A percentile compares a stretch with the other conserved stretches of the same genome.
These are phyloP conservation scores for Allolobophora icterica DNA, from an alignment of 2,888 invertebrate genomes.

Conservation along the genomic window DNA sequence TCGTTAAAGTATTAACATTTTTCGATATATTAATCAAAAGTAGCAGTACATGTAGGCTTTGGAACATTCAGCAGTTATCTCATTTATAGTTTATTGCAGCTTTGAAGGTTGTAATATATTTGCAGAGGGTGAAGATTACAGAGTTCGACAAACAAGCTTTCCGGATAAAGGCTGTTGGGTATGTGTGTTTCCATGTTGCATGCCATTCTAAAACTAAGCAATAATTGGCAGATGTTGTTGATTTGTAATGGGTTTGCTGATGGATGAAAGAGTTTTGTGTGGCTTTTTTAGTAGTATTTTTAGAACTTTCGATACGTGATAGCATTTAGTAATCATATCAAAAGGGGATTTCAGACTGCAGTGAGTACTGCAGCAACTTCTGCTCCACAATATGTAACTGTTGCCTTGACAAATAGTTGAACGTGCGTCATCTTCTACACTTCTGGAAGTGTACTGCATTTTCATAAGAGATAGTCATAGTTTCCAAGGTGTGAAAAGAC, in stretches of 20 bases:
- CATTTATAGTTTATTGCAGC: neutral
- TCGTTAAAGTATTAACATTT: too few relatives aligned
- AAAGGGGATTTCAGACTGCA: neutral
- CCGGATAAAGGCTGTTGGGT: conserved; percentile 75
- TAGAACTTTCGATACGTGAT: neutral
- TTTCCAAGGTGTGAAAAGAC: neutral
- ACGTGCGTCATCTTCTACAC: neutral
- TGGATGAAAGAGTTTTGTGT: neutral
- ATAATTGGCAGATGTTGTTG: neutral
- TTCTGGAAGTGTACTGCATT: neutral
- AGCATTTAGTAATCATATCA: neutral
- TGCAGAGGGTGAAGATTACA: conserved; percentile 83
- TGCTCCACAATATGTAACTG: too few relatives aligned
- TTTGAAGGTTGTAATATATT: neutral
- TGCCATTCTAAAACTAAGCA: neutral
- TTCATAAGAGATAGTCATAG: neutral
- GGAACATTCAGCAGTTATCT: neutral
- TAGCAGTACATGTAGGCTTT: neutral
- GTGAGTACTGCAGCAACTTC: neutral
- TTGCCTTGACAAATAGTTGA: too few relatives aligned
- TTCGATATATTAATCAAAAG: neutral
- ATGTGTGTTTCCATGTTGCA: conserved; percentile 50
- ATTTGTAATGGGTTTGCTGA: neutral
- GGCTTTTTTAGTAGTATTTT: neutral
- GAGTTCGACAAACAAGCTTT: conserved; percentile 85